Base-by-base conservation (phyloP, 2,888 invertebrate genomes). In the Phorcus lineatus region DNA sequence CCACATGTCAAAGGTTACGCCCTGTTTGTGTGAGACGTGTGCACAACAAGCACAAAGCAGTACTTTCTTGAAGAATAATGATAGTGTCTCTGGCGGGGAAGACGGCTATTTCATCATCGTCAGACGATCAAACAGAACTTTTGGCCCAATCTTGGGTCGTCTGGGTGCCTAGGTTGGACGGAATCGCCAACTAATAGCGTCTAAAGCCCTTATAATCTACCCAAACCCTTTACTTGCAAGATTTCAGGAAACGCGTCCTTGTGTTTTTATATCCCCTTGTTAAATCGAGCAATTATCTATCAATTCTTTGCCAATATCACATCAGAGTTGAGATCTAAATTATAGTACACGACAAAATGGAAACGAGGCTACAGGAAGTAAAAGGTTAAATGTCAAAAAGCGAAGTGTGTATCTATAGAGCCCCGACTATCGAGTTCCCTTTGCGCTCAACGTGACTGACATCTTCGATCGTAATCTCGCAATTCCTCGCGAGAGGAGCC, bases 291-390 rank as follows among this genome's bases (percentile, higher is more conserved):
- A 62, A 62, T 62, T 62, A 28, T 62, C 62, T 62, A 62, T 62
- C 62, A 62, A 62, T 62, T 62, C 62, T 28, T 24, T 62, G 28
- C 28, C 28, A 62, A 62, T 62, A 62, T 62, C 62, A 62, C 62
- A 62, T 62, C 62, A 62, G 62, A 62, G 62, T 28, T 62, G 62
- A 62, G 28, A 62, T 62, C 62, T 62, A 62, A 62, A 62, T 62
- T 62, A 22, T 28, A 62, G 28, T 47, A 11, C 62, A 28, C n/a
- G 62, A 62, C 62, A 62, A 62, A 62, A 28, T 62, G 62, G 28
- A 62, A 62, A 62, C 62, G 62, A 62, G 62, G 62, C 28, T 62
- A 28, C 62, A 24, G 62, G 62, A 62, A 62, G 62, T 28, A 28
- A 17, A 28, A 28, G 62, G 62, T 62, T 62, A 62, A 62, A 62